Evolutionary conservation across 1,140 invertebrate genomes (phyloP).

Genomic region (Sinonovacula constricta): DNA sequence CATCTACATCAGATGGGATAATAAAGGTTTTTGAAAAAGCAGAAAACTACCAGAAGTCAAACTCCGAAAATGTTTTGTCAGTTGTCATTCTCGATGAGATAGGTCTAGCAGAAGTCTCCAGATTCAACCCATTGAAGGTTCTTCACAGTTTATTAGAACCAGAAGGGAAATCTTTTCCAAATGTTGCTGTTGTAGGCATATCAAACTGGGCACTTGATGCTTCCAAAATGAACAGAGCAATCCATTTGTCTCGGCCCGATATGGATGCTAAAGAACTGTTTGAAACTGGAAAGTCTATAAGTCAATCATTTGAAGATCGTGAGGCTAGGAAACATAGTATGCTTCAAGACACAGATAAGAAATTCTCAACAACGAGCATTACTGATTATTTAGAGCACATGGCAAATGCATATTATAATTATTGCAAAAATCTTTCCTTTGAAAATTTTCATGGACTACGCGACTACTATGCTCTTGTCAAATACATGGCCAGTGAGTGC

Average conservation of each 20-base stretch:
- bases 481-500: conserved; percentile 55
- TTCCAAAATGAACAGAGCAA: conserved; percentile 63
- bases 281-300: conserved; percentile 41
- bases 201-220: conserved; percentile 69
- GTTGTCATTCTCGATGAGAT: conserved; percentile 67
- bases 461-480: conserved; percentile 70
- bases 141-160: conserved; percentile 53
- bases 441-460: conserved; percentile 68
- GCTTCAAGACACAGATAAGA: neutral
- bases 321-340: neutral
- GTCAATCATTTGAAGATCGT: conserved; percentile 5
- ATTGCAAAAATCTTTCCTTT: conserved; percentile 54
- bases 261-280: conserved; percentile 54
- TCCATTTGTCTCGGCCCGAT: conserved; percentile 60
- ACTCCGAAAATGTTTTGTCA: conserved; percentile 55
- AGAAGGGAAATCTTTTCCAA: conserved; percentile 35
- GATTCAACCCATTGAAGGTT: conserved; percentile 57
- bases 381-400: conserved; percentile 39
- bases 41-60: conserved; percentile 52
- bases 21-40: conserved; percentile 59
- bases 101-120: conserved; percentile 64
- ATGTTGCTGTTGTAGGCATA: conserved; percentile 67
- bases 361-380: neutral
- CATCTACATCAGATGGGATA: conserved; percentile 65
- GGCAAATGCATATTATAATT: conserved; percentile 56